Conservation (phyloP, 1,140 invertebrate genomes). For the Charaxes varanes region DNA sequence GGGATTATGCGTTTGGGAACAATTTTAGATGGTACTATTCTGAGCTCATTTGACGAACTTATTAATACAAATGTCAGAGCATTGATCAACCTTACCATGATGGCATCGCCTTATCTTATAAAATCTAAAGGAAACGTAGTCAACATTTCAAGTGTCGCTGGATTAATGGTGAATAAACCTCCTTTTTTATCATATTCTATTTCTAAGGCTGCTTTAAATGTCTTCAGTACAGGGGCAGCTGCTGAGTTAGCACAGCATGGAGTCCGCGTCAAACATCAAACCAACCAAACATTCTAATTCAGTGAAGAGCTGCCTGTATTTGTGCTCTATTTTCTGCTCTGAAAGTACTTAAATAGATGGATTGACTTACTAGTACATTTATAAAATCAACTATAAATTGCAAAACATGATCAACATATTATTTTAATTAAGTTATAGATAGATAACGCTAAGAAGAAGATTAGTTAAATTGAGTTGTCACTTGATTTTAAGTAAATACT, state of each 20-base stretch:
- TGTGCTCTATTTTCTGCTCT: no score
- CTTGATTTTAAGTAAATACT: no score
- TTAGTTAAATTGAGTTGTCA: no score
- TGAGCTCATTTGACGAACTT: slow-evolving; percentile 6
- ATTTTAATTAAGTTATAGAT: no score
- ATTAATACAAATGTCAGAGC: slow-evolving; percentile 10
- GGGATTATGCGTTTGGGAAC: neutral
- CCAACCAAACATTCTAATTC: no score
- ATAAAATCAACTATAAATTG: no score
- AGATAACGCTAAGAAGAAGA: no score
- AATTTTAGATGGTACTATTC: slow-evolving; percentile 3
- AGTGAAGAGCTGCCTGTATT: no score
- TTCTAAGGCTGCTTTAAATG: slow-evolving; percentile 17
- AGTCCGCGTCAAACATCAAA: slow-evolving; percentile 22
- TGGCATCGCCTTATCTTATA: slow-evolving; percentile 15
- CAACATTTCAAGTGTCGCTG: slow-evolving; percentile 21
- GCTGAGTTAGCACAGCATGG: slow-evolving; percentile 13
- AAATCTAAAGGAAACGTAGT: slow-evolving; percentile 18
- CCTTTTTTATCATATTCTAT: slow-evolving; percentile 1
- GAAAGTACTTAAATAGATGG: no score
- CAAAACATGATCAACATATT: no score
- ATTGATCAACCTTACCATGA: slow-evolving; percentile 8
- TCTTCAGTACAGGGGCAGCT: slow-evolving; percentile 12
- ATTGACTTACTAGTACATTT: no score
- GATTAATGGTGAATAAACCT: neutral